These are phyloP conservation scores for Cepphus grylle DNA, from an alignment of 2,113 vertebrate species.

Conservation along the genomic window DNA sequence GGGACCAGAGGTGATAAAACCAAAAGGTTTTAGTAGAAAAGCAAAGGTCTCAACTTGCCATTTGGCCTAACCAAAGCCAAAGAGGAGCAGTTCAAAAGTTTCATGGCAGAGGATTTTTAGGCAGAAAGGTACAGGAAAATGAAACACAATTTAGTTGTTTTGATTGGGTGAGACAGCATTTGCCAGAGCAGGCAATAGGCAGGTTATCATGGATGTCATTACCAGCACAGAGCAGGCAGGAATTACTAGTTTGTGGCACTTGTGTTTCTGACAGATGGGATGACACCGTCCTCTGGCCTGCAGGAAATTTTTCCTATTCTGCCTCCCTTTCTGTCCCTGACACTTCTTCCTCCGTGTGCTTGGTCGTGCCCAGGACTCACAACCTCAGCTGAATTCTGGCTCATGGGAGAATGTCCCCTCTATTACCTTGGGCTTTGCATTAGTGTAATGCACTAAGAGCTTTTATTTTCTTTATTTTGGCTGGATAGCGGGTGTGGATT, in stretches of 20 bases:
- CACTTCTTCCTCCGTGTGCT: neutral
- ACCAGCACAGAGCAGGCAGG: neutral
- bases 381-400: neutral
- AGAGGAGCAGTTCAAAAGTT: neutral
- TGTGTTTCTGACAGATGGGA: neutral
- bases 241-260: neutral
- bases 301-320: neutral
- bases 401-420: neutral
- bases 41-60: neutral
- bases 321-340: neutral
- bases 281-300: fast-evolving
- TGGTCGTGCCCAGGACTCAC: neutral
- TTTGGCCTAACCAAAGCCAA: neutral
- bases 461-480: conserved; percentile 37
- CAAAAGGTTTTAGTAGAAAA: neutral
- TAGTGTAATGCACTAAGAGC: neutral
- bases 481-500: conserved; percentile 8
- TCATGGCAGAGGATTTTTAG: neutral
- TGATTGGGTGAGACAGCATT: neutral
- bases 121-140: neutral
- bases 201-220: neutral
- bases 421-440: conserved; percentile 3
- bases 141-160: neutral
- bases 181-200: neutral
- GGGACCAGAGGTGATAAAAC: neutral